Conservation (phyloP, 2,113 vertebrate genomes). For the Phalacrocorax aristotelis region DNA sequence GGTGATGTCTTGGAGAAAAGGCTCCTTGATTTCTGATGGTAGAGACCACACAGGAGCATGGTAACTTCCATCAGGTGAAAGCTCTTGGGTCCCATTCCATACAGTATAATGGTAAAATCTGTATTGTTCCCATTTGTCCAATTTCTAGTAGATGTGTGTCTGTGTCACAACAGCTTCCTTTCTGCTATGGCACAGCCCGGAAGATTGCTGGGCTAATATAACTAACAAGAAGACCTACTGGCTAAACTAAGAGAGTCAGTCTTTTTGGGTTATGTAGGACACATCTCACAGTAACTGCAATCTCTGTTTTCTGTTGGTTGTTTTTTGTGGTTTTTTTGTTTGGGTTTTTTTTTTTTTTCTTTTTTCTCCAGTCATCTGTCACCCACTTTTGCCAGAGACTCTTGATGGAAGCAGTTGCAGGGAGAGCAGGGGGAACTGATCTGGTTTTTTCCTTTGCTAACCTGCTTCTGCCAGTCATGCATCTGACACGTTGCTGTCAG, state of each 20-base stretch:
- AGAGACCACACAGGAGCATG: neutral
- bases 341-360: neutral
- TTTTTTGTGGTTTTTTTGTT: too few relatives aligned
- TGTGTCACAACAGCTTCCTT: neutral
- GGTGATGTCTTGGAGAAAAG: neutral
- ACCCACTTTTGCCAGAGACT: neutral
- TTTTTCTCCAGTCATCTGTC: neutral
- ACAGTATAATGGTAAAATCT: neutral
- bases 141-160: neutral
- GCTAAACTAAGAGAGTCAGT: neutral
- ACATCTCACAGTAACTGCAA: neutral
- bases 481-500: neutral
- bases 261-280: neutral
- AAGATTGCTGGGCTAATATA: neutral
- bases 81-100: neutral
- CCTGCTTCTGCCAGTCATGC: neutral
- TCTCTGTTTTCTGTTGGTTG: neutral
- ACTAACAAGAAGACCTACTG: too few relatives aligned
- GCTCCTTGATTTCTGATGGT: neutral
- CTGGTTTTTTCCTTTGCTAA: neutral
- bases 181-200: neutral
- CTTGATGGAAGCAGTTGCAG: neutral
- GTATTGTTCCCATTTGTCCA: accelerated
- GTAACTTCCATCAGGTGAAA: neutral
- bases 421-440: accelerated